Base-by-base conservation (phyloP, 64 coral and sea anemone genomes). In the Platygyra sinensis region DNA sequence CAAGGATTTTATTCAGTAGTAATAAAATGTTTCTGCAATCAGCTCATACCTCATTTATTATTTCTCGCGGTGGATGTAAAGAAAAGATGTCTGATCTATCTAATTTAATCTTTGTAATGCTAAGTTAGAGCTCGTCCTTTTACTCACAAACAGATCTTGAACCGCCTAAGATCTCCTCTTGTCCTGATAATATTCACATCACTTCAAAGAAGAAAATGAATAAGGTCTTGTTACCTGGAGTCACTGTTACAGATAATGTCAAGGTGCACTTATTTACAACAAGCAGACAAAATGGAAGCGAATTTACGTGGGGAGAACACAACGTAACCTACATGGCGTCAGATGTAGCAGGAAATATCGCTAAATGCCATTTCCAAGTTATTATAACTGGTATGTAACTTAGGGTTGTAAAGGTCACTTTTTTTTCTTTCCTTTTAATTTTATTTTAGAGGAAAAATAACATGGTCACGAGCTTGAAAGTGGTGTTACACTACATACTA, bases 281-380 rank as follows among this genome's bases (percentile, higher is more conserved):
- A 61, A 80, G 61, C 80, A 52, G 8, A 13, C 0, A 8, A 10
- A 90, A 90, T 42, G 89, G 89, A 27, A 82, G 77, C 15, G 5
- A 62, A 22, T 8, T 90, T 2, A 25, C 50, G 0, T 90, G 65
- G 39, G 92, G 92, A 77, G 3, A 18, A 59, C 36, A 94, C 54
- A 85, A 81, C 28, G 20, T 94, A 0, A 89, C 72, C 5, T 89
- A 94, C 38, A 94, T 78, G 30, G 92, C 92, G 27, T n/a, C 30
- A 52, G 92, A 94, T 78, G 39, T 11, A 28, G 92, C 87, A 17
- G 92, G 92, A 27, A 88, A 89, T 17, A 84, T 10, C 0, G 80
- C 60, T 12, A 73, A 19, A 0, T 94, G 92, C 60, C 61, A 17
- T 5, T 83, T 94, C 12, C 63, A 55, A 13, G 50, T 94, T 2